A percentile compares a stretch with the other conserved stretches of the same genome.
Conservation (phyloP, 1,140 invertebrate genomes). For the Trichonephila clavata region DNA sequence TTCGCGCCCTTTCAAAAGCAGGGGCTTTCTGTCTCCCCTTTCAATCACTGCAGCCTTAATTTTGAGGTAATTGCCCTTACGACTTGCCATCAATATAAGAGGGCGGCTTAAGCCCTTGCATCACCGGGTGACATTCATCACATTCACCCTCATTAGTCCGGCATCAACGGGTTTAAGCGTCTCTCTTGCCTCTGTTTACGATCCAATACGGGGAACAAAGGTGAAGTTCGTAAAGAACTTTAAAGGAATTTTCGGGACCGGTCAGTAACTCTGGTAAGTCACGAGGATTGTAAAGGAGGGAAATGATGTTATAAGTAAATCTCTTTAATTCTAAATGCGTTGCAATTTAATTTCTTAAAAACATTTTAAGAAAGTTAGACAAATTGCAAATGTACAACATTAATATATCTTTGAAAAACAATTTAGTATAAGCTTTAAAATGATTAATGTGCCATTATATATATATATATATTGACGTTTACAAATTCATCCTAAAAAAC, state of each 20-base stretch:
- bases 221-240: slow-evolving; percentile 13
- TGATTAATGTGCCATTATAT: too few relatives aligned
- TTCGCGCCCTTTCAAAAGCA: background rate
- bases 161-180: slow-evolving; percentile 75
- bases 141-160: slow-evolving; percentile 73
- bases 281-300: background rate
- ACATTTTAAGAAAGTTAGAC: too few relatives aligned
- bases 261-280: background rate
- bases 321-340: too few relatives aligned
- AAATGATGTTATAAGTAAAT: too few relatives aligned
- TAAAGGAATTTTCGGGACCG: background rate
- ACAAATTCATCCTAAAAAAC: too few relatives aligned
- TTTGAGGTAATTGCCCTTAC: slow-evolving; percentile 76
- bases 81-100: slow-evolving; percentile 71
- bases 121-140: slow-evolving; percentile 72
- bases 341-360: too few relatives aligned
- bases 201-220: slow-evolving; percentile 37
- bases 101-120: slow-evolving; percentile 66
- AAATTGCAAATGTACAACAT: too few relatives aligned
- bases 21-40: slow-evolving; percentile 30
- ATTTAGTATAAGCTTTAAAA: too few relatives aligned
- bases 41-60: slow-evolving; percentile 74
- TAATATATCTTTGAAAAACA: too few relatives aligned
- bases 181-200: slow-evolving; percentile 55
- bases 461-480: too few relatives aligned